Percentiles rank a stretch among this genome's conserved stretches.
Conservation (phyloP, 2,113 vertebrate species). For the Platysteira castanea region DNA sequence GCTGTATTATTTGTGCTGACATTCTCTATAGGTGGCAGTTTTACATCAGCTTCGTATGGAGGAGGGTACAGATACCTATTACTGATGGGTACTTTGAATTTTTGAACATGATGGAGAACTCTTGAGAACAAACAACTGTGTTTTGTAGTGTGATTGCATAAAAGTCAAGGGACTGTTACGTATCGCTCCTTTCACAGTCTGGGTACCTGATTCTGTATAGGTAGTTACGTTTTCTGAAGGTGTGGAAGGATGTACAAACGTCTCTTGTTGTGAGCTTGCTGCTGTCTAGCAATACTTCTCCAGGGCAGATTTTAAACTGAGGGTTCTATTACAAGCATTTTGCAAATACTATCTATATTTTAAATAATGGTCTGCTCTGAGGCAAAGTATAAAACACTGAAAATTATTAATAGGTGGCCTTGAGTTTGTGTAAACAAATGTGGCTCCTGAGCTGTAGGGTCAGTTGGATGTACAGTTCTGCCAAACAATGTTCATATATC, state of each 20-base stretch:
- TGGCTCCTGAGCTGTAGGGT: background rate
- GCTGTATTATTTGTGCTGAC: background rate
- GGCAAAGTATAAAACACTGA: background rate
- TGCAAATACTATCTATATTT: background rate
- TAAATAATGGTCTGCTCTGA: background rate
- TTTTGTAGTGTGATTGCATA: background rate
- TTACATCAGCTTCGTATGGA: background rate
- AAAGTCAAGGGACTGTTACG: background rate
- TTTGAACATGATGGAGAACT: background rate
- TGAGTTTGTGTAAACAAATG: background rate
- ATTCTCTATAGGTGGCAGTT: background rate
- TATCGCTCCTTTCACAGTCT: background rate
- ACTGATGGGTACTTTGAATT: background rate
- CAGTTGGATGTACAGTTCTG: background rate
- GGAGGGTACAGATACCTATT: background rate
- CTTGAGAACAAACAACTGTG: background rate
- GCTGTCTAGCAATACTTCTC: background rate
- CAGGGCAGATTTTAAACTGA: background rate
- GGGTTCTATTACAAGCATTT: background rate
- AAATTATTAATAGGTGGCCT: background rate
- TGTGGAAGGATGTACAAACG: background rate
- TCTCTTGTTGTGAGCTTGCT: background rate
- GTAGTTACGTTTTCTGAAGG: background rate
- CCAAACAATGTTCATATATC: background rate
- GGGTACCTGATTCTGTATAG: background rate